Evolutionary conservation across 2,113 vertebrate species (phyloP), one percentile per base, ranked within the genome.

Genomic region (Melanerpes formicivorus): DNA sequence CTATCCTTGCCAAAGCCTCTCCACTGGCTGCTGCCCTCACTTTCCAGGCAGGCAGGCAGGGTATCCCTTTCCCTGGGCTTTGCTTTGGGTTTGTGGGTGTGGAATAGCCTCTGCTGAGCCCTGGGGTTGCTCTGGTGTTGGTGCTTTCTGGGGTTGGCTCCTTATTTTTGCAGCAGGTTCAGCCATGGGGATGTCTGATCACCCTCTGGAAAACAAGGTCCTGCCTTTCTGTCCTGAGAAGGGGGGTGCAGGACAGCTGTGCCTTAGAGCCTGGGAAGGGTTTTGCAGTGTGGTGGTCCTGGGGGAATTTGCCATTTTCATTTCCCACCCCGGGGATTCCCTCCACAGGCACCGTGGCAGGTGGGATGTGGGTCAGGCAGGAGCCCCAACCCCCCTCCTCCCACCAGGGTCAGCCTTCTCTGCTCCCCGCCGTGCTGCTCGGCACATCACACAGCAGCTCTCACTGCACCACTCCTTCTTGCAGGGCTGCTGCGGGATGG

Each of bases 401-500:
- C 85, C n/a, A 50, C 34, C 1, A 1, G 62, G 62, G 48, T 74
- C 55, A 26, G 46, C 77, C 63, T 52, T 48, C 74, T 64, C 72
- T 15, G 67, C 71, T 87, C 40, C 67, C 56, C 8, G 30, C 78
- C 27, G n/a, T 77, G 88, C 83, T 0, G 22, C 75, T 54, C 6
- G 1, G 42, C 88, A 90, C 91, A 94, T 89, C 71, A 0, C 55
- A 22, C 72, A 55, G 84, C 88, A 64, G 78, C 95, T 92, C 56
- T 92, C 56, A 26, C 90, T 80, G 75, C 71, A 86, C 82, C 50
- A 87, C 93, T 92, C 75, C 67, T 66, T 40, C 84, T 81, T 88
- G 93, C 91, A 92, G 80, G 65, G 93, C 71, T 92, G 71, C 63
- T 90, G 84, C 32, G n/a, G 83, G 83, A 77, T 94, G 74, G 76